These are phyloP conservation scores for Hoplias malabaricus DNA, from an alignment of 2,113 vertebrate genomes.

Conservation along the genomic window DNA sequence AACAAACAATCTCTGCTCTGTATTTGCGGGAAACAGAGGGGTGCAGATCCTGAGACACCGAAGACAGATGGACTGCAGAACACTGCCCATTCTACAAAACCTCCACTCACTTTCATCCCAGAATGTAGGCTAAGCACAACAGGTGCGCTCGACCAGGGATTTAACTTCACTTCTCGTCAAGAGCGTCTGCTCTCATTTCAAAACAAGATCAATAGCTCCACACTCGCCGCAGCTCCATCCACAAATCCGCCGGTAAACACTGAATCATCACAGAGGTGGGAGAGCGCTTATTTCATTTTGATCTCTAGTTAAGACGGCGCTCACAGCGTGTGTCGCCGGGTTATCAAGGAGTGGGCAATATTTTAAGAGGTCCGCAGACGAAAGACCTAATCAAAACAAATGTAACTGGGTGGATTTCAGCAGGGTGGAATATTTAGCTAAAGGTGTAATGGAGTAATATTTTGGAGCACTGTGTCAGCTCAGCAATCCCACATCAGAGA, in stretches of 20 bases:
- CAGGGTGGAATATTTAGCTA: background rate
- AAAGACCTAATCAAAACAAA: background rate
- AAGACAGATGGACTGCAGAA: constrained; percentile 35
- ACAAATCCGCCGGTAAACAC: constrained; percentile 1
- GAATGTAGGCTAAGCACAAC: constrained; percentile 31
- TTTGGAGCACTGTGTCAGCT: background rate
- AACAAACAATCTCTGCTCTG: background rate
- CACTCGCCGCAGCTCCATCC: constrained; percentile 3
- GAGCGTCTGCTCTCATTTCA: constrained; percentile 16
- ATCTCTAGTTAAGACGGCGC: background rate
- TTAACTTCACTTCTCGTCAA: constrained; percentile 22
- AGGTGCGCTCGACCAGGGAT: constrained; percentile 23
- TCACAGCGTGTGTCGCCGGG: background rate
- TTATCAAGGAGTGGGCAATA: constrained; percentile 8
- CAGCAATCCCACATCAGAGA: background rate
- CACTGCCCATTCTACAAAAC: constrained; percentile 32
- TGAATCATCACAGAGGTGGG: constrained; percentile 20
- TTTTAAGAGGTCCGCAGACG: background rate
- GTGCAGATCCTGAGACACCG: background rate
- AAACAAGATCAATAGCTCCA: constrained; percentile 13
- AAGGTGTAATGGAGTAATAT: background rate
- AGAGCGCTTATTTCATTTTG: constrained; percentile 7
- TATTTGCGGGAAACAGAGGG: background rate
- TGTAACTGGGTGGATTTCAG: background rate
- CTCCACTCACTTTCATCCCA: constrained; percentile 30